phyloP scores from a whole-genome alignment of 2,888 invertebrate genomes.

The Eledone cirrhosa region DNA sequence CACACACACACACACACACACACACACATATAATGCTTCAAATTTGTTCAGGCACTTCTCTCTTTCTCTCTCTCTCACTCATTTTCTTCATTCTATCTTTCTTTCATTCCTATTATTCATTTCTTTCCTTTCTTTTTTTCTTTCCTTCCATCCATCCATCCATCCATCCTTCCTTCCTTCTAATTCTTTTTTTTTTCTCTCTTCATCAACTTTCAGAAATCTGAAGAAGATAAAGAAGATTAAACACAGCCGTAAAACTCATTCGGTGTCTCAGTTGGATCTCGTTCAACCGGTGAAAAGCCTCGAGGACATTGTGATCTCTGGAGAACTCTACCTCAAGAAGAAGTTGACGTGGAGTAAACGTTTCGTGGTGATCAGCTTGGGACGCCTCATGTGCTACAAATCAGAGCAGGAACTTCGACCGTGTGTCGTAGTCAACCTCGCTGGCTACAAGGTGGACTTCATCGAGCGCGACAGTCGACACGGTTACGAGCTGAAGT shows the following conservation, averaged over 20 bases:
- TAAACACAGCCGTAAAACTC: constrained; percentile 38
- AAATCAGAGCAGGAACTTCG: constrained; percentile 56
- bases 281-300: constrained; percentile 46
- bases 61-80: no score
- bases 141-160: no score
- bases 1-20: no score
- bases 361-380: constrained; percentile 53
- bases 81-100: no score
- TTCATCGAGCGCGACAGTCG: constrained; percentile 50
- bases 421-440: constrained; percentile 49
- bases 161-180: no score
- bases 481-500: constrained; percentile 54
- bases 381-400: constrained; percentile 53
- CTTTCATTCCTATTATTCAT: no score
- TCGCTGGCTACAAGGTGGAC: constrained; percentile 52
- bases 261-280: constrained; percentile 48
- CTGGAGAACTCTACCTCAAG: constrained; percentile 55
- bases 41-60: no score
- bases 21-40: no score
- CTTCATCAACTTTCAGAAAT: constrained; percentile 36
- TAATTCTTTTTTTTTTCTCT: no score
- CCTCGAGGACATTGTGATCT: constrained; percentile 49
- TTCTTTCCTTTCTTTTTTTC: no score
- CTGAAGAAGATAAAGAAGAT: constrained; percentile 46
- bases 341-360: constrained; percentile 59